Evolutionary conservation across 2,888 invertebrate genomes (phyloP).

Genomic region (Leptopilina syphax): DNA sequence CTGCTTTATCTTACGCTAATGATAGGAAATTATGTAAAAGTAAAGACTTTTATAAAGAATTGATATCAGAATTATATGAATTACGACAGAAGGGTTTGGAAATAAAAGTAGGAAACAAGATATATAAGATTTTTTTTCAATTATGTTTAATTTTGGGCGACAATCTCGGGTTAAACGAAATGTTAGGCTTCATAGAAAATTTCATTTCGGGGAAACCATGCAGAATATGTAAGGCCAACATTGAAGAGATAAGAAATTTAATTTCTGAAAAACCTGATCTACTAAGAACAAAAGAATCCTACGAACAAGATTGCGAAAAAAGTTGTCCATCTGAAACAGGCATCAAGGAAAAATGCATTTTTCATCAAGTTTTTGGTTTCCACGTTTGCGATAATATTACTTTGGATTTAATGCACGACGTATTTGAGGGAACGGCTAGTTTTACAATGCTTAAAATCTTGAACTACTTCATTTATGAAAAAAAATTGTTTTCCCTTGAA

Average conservation of each 20-base stretch:
- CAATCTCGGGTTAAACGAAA: conserved; percentile 44
- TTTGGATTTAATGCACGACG: conserved; percentile 46
- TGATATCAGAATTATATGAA: conserved; percentile 45
- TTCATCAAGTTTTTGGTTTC: conserved; percentile 43
- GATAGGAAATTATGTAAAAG: conserved; percentile 42
- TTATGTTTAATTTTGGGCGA: conserved; percentile 45
- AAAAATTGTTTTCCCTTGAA: conserved; percentile 45
- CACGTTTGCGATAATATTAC: conserved; percentile 38
- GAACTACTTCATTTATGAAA: conserved; percentile 44
- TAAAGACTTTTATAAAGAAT: conserved; percentile 36
- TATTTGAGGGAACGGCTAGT: conserved; percentile 45
- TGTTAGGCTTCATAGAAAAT: conserved; percentile 44
- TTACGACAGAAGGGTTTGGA: conserved; percentile 41
- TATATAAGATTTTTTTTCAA: no score
- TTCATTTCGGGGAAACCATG: conserved; percentile 43
- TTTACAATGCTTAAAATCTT: conserved; percentile 41
- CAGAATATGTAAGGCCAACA: conserved; percentile 40
- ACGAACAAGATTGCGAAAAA: conserved; percentile 26
- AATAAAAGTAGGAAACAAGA: no score
- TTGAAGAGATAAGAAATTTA: conserved; percentile 28
- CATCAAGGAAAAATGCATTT: conserved; percentile 34
- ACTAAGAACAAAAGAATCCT: conserved; percentile 36
- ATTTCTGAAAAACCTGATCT: conserved; percentile 14
- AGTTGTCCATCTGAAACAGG: conserved; percentile 35
- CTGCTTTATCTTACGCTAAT: conserved; percentile 42